Percentiles rank a stretch among this genome's conserved stretches.
Evolutionary conservation across 2,888 invertebrate species (phyloP).

Genomic region (Leucophora obtusa): DNA sequence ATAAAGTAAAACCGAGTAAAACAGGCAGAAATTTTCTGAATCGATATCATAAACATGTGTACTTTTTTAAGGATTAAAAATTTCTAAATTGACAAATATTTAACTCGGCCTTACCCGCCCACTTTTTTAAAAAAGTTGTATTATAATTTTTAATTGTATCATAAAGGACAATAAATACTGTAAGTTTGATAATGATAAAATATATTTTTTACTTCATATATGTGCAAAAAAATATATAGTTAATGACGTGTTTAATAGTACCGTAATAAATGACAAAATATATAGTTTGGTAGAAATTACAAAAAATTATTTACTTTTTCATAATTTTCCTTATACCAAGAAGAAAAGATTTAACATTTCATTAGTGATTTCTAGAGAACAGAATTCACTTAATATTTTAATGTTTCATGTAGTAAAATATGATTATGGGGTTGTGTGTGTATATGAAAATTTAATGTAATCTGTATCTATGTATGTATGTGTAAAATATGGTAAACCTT

Average conservation of each 20-base stretch:
- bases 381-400: conserved; percentile 17
- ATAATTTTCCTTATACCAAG: not conserved
- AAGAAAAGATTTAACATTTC: conserved; percentile 12
- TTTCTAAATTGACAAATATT: too few relatives aligned
- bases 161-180: too few relatives aligned
- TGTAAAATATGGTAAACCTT: conserved; percentile 20
- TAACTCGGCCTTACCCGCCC: too few relatives aligned
- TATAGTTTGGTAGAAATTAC: not conserved
- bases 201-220: too few relatives aligned
- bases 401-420: not conserved
- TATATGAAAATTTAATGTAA: conserved; percentile 7
- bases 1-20: too few relatives aligned
- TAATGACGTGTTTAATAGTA: conserved; percentile 8
- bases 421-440: not conserved
- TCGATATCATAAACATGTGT: too few relatives aligned
- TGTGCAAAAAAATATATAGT: not conserved
- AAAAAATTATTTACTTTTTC: not conserved
- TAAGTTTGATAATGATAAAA: too few relatives aligned
- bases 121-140: too few relatives aligned
- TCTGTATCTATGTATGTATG: not conserved
- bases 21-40: too few relatives aligned
- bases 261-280: conserved; percentile 23
- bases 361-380: conserved; percentile 8
- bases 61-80: too few relatives aligned
- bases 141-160: too few relatives aligned